A percentile compares a stretch with the other conserved stretches of the same genome.
These are phyloP conservation scores for Pteria penguin DNA, from an alignment of 2,888 invertebrate genomes.

Conservation along the genomic window DNA sequence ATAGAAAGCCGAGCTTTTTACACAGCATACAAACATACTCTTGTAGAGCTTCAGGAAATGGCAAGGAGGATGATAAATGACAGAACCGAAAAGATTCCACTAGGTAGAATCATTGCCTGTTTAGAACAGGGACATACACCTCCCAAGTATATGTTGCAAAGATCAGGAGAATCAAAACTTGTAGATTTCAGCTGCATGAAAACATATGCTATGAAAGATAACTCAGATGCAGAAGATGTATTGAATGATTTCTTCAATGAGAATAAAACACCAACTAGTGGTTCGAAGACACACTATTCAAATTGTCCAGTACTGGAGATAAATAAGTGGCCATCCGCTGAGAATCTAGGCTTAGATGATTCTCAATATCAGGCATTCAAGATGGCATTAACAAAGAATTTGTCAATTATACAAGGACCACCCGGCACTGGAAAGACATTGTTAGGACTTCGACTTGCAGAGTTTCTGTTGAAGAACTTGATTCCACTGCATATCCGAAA, in stretches of 20 bases:
- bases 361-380: conserved; percentile 73
- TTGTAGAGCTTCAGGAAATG: conserved; percentile 85
- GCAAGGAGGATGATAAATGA: conserved; percentile 66
- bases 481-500: conserved; percentile 7
- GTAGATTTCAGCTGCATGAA: conserved; percentile 11
- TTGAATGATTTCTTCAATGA: too few relatives aligned
- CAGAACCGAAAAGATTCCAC: conserved; percentile 82
- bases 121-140: background rate
- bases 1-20: conserved; percentile 89
- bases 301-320: background rate
- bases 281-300: background rate
- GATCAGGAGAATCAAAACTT: background rate
- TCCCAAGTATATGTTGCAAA: background rate
- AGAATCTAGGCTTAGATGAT: conserved; percentile 50
- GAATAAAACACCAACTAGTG: background rate
- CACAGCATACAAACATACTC: conserved; percentile 88
- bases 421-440: conserved; percentile 94
- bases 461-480: conserved; percentile 83
- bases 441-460: conserved; percentile 87
- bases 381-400: conserved; percentile 72
- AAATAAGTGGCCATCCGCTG: conserved; percentile 51
- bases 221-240: too few relatives aligned
- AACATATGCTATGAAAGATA: too few relatives aligned
- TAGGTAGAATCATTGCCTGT: conserved; percentile 81
- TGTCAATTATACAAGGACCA: conserved; percentile 83